These are phyloP conservation scores for Dryomyza anilis DNA, from an alignment of 2,888 invertebrate species.

Conservation along the genomic window DNA sequence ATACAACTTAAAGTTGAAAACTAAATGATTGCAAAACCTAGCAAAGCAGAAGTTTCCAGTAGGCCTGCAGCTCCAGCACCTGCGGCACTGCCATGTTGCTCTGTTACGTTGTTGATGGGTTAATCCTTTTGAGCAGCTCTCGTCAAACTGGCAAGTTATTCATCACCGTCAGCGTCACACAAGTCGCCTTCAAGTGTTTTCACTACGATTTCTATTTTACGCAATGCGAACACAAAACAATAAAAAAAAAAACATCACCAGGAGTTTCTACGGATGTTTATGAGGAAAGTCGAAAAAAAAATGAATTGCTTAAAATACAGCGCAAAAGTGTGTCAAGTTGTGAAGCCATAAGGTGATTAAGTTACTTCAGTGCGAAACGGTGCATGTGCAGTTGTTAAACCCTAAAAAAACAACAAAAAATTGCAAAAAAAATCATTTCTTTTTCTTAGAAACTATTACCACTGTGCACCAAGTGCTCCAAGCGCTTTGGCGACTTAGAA, in stretches of 20 bases:
- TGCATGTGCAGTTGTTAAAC: not conserved
- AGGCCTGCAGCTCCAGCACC: too few relatives aligned
- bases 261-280: too few relatives aligned
- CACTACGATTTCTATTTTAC: not conserved
- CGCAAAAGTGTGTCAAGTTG: constrained; percentile 9
- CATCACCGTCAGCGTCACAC: constrained; percentile 10
- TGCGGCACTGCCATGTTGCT: too few relatives aligned
- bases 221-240: too few relatives aligned
- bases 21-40: too few relatives aligned
- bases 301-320: not conserved
- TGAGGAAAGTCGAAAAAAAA: too few relatives aligned
- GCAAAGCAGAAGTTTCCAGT: too few relatives aligned
- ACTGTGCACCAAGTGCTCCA: too few relatives aligned
- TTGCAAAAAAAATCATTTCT: not conserved
- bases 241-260: too few relatives aligned
- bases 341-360: constrained; percentile 9
- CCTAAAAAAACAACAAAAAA: not conserved
- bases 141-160: constrained; percentile 2
- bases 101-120: not conserved
- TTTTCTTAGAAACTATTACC: too few relatives aligned
- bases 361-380: not conserved
- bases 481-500: too few relatives aligned
- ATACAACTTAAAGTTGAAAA: too few relatives aligned
- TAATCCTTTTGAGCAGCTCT: constrained; percentile 7
- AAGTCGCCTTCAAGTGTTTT: not conserved